Evolutionary conservation across 2,888 invertebrate species (phyloP).

Genomic region (Polietes domitor): DNA sequence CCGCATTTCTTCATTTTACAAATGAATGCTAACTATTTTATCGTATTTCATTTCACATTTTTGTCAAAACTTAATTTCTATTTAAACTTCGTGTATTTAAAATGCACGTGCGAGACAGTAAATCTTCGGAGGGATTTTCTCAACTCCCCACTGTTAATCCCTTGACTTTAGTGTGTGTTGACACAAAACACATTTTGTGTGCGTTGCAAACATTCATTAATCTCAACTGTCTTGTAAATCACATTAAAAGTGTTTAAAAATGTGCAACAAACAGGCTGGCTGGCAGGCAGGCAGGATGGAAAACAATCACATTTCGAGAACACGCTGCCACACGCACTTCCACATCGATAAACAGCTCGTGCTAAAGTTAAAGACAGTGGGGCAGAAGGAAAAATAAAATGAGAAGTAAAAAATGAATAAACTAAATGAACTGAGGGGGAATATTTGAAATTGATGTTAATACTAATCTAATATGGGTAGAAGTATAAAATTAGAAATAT

Average conservation of each 20-base stretch:
- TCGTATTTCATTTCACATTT: background rate
- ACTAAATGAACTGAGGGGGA: too few relatives aligned
- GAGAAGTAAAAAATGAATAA: too few relatives aligned
- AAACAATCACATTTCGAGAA: background rate
- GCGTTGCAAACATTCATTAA: slow-evolving; percentile 38
- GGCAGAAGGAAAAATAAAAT: too few relatives aligned
- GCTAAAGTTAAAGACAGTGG: too few relatives aligned
- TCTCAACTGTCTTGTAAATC: slow-evolving; percentile 39
- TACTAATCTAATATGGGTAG: too few relatives aligned
- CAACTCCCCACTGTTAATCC: background rate
- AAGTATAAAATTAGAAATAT: too few relatives aligned
- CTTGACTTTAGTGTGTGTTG: slow-evolving; percentile 7
- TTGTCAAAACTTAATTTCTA: background rate
- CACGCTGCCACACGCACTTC: slow-evolving; percentile 11
- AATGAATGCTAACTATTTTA: background rate
- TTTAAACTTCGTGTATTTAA: background rate
- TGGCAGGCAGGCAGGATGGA: background rate
- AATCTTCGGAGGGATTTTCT: slow-evolving; percentile 7
- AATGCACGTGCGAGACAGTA: slow-evolving; percentile 15
- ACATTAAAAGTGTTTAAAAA: slow-evolving; percentile 42
- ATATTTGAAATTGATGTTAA: too few relatives aligned
- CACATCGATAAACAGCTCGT: too few relatives aligned
- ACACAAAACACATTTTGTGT: slow-evolving; percentile 27
- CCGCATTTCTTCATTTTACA: too few relatives aligned
- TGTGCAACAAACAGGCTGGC: slow-evolving; percentile 34